A percentile compares a stretch with the other conserved stretches of the same genome.
Conservation (phyloP, 2,797 vertebrate genomes). For the Cuculus canorus region DNA sequence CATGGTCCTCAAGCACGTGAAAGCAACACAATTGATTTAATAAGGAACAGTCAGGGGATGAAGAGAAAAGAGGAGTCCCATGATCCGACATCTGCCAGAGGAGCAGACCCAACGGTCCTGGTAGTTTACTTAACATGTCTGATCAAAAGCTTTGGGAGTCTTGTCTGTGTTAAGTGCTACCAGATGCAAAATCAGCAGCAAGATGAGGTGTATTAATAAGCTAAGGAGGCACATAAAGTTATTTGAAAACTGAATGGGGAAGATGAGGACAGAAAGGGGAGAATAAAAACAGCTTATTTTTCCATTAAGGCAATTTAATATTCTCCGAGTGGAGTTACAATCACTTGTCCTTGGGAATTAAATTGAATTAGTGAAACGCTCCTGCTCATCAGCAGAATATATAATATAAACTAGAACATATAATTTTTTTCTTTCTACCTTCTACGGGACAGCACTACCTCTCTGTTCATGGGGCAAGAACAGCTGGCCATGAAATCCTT, state of each 20-base stretch:
- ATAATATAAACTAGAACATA: not conserved
- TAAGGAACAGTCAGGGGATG: not conserved
- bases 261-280: not conserved
- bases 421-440: not conserved
- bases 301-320: slow-evolving; percentile 59
- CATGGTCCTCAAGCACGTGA: not conserved
- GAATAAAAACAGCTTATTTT: slow-evolving; percentile 61
- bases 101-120: not conserved
- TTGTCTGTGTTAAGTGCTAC: slow-evolving; percentile 46
- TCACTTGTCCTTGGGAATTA: slow-evolving; percentile 46
- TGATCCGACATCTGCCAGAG: not conserved
- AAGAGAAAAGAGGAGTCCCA: slow-evolving; percentile 12
- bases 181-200: slow-evolving; percentile 58
- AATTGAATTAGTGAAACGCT: slow-evolving; percentile 31
- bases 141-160: slow-evolving; percentile 60
- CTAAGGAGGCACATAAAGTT: slow-evolving; percentile 37
- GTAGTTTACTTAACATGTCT: slow-evolving; percentile 49
- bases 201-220: slow-evolving; percentile 60
- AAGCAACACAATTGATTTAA: slow-evolving; percentile 14
- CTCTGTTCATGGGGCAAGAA: not conserved
- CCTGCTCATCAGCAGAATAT: slow-evolving; percentile 18
- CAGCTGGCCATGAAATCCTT: not conserved
- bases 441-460: not conserved
- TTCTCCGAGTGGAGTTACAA: slow-evolving; percentile 14
- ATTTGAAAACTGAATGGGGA: slow-evolving; percentile 44